phyloP scores from a whole-genome alignment of 1,140 invertebrate species.

The Trachelipus rathkii region DNA sequence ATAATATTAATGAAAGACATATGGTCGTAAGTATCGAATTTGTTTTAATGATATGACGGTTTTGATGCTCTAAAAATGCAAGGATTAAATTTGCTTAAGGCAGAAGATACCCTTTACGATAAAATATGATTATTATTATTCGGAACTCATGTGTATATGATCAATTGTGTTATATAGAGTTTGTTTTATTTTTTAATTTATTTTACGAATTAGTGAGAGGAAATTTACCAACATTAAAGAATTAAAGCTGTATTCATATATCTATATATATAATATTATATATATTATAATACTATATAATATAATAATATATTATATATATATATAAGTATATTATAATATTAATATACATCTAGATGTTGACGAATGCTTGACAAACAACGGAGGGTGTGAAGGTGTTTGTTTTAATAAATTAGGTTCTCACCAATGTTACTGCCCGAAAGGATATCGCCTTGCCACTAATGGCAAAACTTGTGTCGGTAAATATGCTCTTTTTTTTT shows the following conservation, averaged over 20 bases:
- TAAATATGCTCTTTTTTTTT: conserved; percentile 46
- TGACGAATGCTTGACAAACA: conserved; percentile 55
- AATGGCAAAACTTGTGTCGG: conserved; percentile 64
- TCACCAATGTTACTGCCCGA: conserved; percentile 50
- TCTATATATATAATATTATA: background rate
- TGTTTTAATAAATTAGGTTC: conserved; percentile 52
- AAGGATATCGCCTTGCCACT: conserved; percentile 53
- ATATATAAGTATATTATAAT: background rate
- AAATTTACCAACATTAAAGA: no score
- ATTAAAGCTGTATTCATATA: background rate
- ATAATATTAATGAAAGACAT: no score
- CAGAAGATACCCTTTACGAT: no score
- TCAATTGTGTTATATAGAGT: no score
- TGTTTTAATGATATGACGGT: no score
- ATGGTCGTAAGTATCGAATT: no score
- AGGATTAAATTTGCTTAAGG: no score
- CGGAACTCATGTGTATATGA: no score
- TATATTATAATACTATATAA: background rate
- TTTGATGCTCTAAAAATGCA: no score
- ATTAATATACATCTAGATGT: conserved; percentile 50
- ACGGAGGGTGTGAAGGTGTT: conserved; percentile 55
- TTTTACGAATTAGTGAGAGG: no score
- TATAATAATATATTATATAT: background rate
- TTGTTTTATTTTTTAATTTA: no score
- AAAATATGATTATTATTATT: no score